Conservation (phyloP, 2,113 vertebrate genomes). For the Steatornis caripensis region DNA sequence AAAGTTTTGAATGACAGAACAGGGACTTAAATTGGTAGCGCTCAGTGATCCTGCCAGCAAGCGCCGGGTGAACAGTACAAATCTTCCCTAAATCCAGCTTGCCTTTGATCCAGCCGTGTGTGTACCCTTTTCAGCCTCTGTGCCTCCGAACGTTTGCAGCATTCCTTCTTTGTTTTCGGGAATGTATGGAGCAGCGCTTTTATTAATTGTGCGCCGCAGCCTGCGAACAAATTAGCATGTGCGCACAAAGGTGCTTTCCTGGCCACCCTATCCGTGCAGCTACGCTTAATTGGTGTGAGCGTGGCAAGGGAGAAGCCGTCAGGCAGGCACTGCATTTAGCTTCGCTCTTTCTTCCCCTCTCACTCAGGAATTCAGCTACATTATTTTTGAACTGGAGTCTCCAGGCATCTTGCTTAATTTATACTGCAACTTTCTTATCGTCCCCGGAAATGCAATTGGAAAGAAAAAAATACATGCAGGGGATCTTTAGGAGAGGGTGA, state of each 20-base stretch:
- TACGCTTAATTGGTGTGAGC: neutral
- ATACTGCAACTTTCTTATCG: constrained; percentile 30
- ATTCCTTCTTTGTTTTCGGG: neutral
- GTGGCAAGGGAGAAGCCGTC: neutral
- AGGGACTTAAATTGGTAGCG: neutral
- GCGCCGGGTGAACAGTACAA: neutral
- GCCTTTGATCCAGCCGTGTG: neutral
- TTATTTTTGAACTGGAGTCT: neutral
- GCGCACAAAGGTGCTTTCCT: constrained; percentile 17
- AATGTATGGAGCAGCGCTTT: neutral
- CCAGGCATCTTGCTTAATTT: constrained; percentile 36
- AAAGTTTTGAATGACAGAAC: neutral
- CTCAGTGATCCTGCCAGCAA: neutral
- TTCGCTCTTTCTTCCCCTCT: neutral
- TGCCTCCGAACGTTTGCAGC: neutral
- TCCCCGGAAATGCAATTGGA: neutral
- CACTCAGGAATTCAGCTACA: neutral
- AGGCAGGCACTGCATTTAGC: neutral
- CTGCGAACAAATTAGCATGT: constrained; percentile 11
- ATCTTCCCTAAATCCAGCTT: neutral
- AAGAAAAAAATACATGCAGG: constrained; percentile 26
- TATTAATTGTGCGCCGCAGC: neutral
- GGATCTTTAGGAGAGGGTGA: neutral
- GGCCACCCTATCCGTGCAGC: neutral
- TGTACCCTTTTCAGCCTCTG: neutral